Percentiles rank a stretch among this genome's conserved stretches.
These are phyloP conservation scores for Cotesia congregata DNA, from an alignment of 2,888 invertebrate species.

Conservation along the genomic window DNA sequence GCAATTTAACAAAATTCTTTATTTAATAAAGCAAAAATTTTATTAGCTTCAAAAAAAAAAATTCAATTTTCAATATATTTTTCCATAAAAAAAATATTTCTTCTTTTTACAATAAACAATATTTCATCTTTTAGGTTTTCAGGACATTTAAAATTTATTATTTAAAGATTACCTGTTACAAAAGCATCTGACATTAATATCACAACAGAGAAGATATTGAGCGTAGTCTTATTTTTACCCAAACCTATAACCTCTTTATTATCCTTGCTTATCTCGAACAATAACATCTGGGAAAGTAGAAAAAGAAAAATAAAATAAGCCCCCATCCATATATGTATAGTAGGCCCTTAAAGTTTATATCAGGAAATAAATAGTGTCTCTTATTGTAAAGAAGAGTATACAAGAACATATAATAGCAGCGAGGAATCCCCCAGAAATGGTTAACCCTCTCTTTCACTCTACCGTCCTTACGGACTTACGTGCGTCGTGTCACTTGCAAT, in stretches of 20 bases:
- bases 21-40: no score
- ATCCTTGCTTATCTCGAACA: slow-evolving; percentile 31
- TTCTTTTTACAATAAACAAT: no score
- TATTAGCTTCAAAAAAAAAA: no score
- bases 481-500: slow-evolving; percentile 43
- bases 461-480: slow-evolving; percentile 38
- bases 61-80: no score
- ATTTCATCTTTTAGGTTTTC: no score
- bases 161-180: no score
- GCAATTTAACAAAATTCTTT: no score
- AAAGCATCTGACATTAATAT: no score
- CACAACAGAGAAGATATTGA: neutral
- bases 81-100: no score
- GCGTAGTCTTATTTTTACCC: slow-evolving; percentile 20
- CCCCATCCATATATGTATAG: neutral
- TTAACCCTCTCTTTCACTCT: slow-evolving; percentile 11
- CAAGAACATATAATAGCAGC: slow-evolving; percentile 12
- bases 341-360: slow-evolving; percentile 37
- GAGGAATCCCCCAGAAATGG: slow-evolving; percentile 2
- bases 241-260: slow-evolving; percentile 42
- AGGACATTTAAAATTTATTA: no score
- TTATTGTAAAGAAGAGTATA: slow-evolving; percentile 9
- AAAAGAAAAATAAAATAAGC: neutral
- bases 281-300: neutral
- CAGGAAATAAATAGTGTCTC: slow-evolving; percentile 19